These are phyloP conservation scores for Ganaspis sp. DNA, from an alignment of 1,140 invertebrate species.

Conservation along the genomic window DNA sequence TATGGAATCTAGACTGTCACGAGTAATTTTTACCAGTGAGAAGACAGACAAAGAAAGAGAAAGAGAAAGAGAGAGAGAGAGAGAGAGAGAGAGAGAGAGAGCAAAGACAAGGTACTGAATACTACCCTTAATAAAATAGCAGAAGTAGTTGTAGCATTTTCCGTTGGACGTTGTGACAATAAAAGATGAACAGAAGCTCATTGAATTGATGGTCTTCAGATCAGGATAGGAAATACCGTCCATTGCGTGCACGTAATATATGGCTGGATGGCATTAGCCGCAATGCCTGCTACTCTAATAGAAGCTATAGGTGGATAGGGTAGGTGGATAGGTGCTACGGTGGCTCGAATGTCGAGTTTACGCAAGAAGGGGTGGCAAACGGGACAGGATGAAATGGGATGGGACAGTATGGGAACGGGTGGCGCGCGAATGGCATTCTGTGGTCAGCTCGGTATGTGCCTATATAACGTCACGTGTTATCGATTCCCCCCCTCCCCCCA, in stretches of 20 bases:
- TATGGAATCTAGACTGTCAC: no score
- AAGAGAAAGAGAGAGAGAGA: no score
- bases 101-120: no score
- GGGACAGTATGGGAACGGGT: constrained; percentile 28
- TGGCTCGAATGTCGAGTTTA: constrained; percentile 36
- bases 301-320: constrained; percentile 54
- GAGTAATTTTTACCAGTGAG: no score
- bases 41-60: no score
- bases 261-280: constrained; percentile 70
- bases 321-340: constrained; percentile 22
- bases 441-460: constrained; percentile 72
- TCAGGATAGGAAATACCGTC: constrained; percentile 44
- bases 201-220: constrained; percentile 12
- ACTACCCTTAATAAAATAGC: no score
- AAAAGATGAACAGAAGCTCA: background rate
- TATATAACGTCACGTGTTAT: constrained; percentile 73
- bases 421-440: constrained; percentile 72
- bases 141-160: no score
- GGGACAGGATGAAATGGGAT: constrained; percentile 25
- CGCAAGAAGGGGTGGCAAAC: constrained; percentile 36
- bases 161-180: no score
- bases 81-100: no score
- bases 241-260: constrained; percentile 71
- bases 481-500: constrained; percentile 62
- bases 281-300: constrained; percentile 68